phyloP scores from a whole-genome alignment of 2,888 invertebrate genomes.

The Nasonovia ribisnigri region DNA sequence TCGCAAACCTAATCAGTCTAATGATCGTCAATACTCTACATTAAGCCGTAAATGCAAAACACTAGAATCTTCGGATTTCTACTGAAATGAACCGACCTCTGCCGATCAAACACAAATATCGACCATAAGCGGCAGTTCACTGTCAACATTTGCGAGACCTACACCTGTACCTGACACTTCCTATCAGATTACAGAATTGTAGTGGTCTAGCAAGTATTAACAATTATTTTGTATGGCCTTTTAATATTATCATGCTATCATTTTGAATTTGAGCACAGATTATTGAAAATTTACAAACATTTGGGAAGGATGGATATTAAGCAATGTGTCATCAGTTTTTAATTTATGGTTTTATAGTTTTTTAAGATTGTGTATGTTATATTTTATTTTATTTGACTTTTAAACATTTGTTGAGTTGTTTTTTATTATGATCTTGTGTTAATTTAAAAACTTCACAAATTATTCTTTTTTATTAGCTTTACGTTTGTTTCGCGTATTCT shows the following conservation, averaged over 20 bases:
- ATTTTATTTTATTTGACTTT: constrained; percentile 41
- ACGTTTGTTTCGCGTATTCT: constrained; percentile 28
- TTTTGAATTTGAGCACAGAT: constrained; percentile 57
- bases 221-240: constrained; percentile 43
- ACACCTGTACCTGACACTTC: constrained; percentile 64
- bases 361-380: constrained; percentile 20
- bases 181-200: constrained; percentile 67
- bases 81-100: constrained; percentile 84
- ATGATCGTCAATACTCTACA: constrained; percentile 89
- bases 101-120: constrained; percentile 66
- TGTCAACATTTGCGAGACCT: constrained; percentile 61
- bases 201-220: constrained; percentile 34
- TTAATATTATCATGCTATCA: constrained; percentile 11
- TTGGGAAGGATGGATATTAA: constrained; percentile 33
- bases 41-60: constrained; percentile 97
- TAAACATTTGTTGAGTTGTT: constrained; percentile 28
- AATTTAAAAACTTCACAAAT: constrained; percentile 45
- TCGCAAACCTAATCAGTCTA: constrained; percentile 73
- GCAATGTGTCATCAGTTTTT: constrained; percentile 6
- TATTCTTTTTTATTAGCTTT: constrained; percentile 33
- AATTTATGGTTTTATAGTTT: constrained; percentile 6
- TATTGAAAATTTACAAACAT: constrained; percentile 53
- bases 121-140: constrained; percentile 64
- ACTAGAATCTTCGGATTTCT: constrained; percentile 92
- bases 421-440: constrained; percentile 45